Evolutionary conservation across 1,140 invertebrate species (phyloP).

Genomic region (Monomorium pharaonis): DNA sequence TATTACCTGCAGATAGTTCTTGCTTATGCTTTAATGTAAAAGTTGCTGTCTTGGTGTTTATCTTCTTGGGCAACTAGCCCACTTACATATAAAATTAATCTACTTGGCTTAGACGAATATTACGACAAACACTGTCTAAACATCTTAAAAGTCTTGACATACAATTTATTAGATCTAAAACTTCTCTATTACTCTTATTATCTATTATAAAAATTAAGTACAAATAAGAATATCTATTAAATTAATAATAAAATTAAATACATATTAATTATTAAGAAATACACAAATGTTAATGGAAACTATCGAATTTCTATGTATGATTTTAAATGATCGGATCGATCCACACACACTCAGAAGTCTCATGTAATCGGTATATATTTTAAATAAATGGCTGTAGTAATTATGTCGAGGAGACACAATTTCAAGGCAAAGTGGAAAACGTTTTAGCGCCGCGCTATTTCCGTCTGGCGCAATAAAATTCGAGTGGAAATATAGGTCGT

Average conservation of each 20-base stretch:
- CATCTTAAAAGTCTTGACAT: not conserved
- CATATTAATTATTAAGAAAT: too few species aligned
- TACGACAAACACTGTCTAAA: not conserved
- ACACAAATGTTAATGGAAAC: not conserved
- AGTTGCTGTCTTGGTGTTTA: not conserved
- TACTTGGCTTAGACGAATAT: conserved; percentile 18
- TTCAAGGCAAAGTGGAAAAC: conserved; percentile 70
- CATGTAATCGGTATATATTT: not conserved
- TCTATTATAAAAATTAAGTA: not conserved
- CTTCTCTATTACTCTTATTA: too few species aligned
- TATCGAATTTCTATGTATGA: not conserved
- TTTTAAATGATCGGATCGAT: conserved; percentile 8
- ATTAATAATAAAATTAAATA: too few species aligned
- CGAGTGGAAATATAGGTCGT: conserved; percentile 68
- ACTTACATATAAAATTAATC: conserved; percentile 20
- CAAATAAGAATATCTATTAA: not conserved
- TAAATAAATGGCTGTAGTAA: conserved; percentile 19
- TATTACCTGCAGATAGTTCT: not conserved
- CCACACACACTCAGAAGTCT: too few species aligned
- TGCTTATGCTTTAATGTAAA: not conserved
- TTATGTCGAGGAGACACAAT: conserved; percentile 50
- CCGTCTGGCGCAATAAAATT: conserved; percentile 69
- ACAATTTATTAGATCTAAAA: not conserved
- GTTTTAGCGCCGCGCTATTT: conserved; percentile 73
- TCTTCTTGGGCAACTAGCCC: conserved; percentile 55